These are phyloP conservation scores for Lithobates pipiens DNA, from an alignment of 2,797 vertebrate species.

Conservation along the genomic window DNA sequence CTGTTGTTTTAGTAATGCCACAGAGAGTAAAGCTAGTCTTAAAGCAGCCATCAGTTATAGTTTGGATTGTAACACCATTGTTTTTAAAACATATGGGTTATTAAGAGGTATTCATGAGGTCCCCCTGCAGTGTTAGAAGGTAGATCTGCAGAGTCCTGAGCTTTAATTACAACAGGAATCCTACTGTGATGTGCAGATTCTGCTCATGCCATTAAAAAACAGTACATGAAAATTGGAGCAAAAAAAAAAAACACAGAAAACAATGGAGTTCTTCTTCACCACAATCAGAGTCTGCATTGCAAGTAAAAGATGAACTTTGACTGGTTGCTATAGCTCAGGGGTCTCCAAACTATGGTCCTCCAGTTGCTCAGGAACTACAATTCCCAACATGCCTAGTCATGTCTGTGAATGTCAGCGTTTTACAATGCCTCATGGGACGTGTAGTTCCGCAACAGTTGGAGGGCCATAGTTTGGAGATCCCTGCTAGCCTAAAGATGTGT, in stretches of 20 bases:
- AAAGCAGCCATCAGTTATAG: conserved; percentile 16
- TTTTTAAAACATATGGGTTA: conserved; percentile 38
- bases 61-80: conserved; percentile 17
- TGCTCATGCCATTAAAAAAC: background rate
- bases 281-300: too few relatives aligned
- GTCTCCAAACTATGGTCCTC: too few relatives aligned
- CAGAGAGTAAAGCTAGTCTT: conserved; percentile 30
- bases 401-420: too few relatives aligned
- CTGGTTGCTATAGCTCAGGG: background rate
- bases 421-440: too few relatives aligned
- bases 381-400: too few relatives aligned
- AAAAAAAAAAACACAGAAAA: too few relatives aligned
- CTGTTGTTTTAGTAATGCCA: conserved; percentile 37
- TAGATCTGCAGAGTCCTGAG: background rate
- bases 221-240: background rate
- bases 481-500: too few relatives aligned
- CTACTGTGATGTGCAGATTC: background rate
- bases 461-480: too few relatives aligned
- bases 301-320: too few relatives aligned
- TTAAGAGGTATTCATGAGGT: conserved; percentile 16
- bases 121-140: conserved; percentile 5
- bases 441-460: too few relatives aligned
- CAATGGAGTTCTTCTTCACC: too few relatives aligned
- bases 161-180: background rate
- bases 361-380: too few relatives aligned